A percentile compares a stretch with the other conserved stretches of the same genome.
These are phyloP conservation scores for Burhinus oedicnemus DNA, from an alignment of 2,113 vertebrate species.

Conservation along the genomic window DNA sequence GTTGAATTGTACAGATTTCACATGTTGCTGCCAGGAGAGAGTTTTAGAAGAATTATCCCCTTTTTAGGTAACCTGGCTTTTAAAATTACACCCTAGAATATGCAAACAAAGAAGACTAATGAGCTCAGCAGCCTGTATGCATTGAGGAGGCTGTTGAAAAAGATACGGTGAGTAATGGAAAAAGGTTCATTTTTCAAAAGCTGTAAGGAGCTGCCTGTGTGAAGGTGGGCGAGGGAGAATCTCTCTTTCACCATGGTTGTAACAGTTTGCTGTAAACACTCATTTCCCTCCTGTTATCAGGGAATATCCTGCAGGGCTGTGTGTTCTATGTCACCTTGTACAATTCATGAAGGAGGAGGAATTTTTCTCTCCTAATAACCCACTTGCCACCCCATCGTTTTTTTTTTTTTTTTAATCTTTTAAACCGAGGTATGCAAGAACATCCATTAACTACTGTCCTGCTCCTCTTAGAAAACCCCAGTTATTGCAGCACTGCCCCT, in stretches of 20 bases:
- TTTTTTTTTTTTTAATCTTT: not conserved
- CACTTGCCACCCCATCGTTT: not conserved
- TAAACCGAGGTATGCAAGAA: not conserved
- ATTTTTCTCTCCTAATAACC: not conserved
- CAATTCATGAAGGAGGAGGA: not conserved
- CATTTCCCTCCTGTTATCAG: slow-evolving; percentile 1
- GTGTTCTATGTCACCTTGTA: slow-evolving; percentile 22
- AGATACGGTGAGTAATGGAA: slow-evolving; percentile 36
- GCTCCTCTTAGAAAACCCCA: not conserved
- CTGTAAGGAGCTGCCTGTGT: not conserved
- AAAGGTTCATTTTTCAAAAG: slow-evolving; percentile 54
- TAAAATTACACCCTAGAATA: slow-evolving; percentile 48
- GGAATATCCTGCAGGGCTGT: not conserved
- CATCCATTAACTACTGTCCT: not conserved
- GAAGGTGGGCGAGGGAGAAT: not conserved
- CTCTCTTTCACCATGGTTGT: not conserved
- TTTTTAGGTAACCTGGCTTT: slow-evolving; percentile 61
- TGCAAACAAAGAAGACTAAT: slow-evolving; percentile 42
- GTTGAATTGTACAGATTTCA: slow-evolving; percentile 26
- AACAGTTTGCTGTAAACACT: not conserved
- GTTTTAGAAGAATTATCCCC: slow-evolving; percentile 39
- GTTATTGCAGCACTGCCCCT: not conserved
- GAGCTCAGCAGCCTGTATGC: not conserved
- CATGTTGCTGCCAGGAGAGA: slow-evolving; percentile 39
- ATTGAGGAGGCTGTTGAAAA: slow-evolving; percentile 5